A percentile compares a stretch with the other conserved stretches of the same genome.
Evolutionary conservation across 2,113 vertebrate species (phyloP).

Genomic region (Proteles cristata): DNA sequence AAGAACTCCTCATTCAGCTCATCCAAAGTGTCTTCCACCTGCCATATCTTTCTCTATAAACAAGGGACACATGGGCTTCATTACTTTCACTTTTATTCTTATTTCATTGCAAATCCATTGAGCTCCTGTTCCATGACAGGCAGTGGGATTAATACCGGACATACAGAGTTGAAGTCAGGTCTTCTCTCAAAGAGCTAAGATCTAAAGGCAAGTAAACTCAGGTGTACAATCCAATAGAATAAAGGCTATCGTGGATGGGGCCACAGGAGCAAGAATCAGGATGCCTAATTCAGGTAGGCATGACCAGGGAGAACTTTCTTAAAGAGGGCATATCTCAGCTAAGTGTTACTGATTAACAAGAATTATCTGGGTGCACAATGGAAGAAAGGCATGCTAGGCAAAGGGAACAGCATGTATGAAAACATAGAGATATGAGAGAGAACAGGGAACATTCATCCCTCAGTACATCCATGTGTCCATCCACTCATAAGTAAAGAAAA

Average conservation of each 20-base stretch:
- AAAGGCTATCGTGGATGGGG: neutral
- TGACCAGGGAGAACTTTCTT: neutral
- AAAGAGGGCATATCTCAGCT: neutral
- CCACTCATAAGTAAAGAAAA: neutral
- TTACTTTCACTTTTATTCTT: slow-evolving; percentile 16
- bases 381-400: neutral
- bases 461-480: neutral
- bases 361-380: neutral
- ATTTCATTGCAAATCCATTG: neutral
- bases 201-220: neutral
- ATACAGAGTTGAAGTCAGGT: neutral
- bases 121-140: neutral
- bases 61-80: neutral
- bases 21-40: slow-evolving; percentile 67
- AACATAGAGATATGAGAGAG: neutral
- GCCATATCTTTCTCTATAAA: slow-evolving; percentile 67
- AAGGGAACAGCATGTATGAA: neutral
- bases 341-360: neutral
- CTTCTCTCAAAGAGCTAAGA: neutral
- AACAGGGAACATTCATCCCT: neutral
- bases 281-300: neutral
- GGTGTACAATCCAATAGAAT: neutral
- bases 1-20: slow-evolving; percentile 67
- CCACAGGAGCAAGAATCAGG: neutral
- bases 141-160: neutral